A percentile compares a stretch with the other conserved stretches of the same genome.
Evolutionary conservation across 30 jellyfish, hydroid and myxozoan species (phyloP).

Genomic region (Pseudorhiza aurosa): DNA sequence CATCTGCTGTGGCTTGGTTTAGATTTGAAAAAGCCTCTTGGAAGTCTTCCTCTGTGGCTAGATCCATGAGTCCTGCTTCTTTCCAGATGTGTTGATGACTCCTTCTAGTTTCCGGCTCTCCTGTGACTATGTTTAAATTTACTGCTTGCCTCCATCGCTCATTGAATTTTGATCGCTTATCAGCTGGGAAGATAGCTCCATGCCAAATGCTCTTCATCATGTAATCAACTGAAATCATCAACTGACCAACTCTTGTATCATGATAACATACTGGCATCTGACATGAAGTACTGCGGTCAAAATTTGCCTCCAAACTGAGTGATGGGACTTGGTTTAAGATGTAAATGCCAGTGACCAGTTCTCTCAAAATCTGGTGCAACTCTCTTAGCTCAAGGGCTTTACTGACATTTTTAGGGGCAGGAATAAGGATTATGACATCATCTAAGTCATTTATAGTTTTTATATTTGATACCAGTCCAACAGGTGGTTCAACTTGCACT

Average conservation of each 20-base stretch:
- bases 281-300: constrained; percentile 61
- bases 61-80: constrained; percentile 74
- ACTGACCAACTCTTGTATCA: constrained; percentile 77
- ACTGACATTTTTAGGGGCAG: constrained; percentile 49
- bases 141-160: constrained; percentile 81
- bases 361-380: constrained; percentile 72
- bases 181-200: constrained; percentile 60
- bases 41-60: constrained; percentile 54
- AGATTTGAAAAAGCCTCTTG: constrained; percentile 26
- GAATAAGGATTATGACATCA: constrained; percentile 19
- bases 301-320: constrained; percentile 50
- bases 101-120: constrained; percentile 74
- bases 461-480: constrained; percentile 38
- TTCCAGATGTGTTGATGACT: constrained; percentile 78
- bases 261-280: constrained; percentile 71
- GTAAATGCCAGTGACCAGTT: constrained; percentile 61
- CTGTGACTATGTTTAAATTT: constrained; percentile 59
- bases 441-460: constrained; percentile 20
- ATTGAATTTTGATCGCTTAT: constrained; percentile 49
- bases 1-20: background rate
- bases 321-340: constrained; percentile 65
- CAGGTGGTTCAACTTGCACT: constrained; percentile 60
- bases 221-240: constrained; percentile 71
- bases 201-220: constrained; percentile 75
- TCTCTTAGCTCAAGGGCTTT: constrained; percentile 58